Base-by-base conservation (phyloP, 2,888 invertebrate genomes). In the Protophormia terraenovae region DNA sequence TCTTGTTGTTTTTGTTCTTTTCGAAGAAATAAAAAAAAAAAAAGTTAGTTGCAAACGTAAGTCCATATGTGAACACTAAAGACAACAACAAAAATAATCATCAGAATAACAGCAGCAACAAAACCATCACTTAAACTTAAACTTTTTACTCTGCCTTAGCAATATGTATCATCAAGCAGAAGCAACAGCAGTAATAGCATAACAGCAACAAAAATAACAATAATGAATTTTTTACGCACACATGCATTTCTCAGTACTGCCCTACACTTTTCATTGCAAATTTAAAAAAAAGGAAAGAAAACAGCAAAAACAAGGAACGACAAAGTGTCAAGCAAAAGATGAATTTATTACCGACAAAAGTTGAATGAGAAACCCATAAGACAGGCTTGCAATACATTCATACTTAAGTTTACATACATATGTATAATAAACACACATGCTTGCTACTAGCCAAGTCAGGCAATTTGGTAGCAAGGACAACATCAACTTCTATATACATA, bases 301-400 rank as follows among this genome's bases (percentile, higher is more conserved):
- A 29, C 66, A 69, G 41, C 64, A 76, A 82, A 83, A 76, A 80
- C 77, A 75, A 71, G 66, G 19, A 79, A 86, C 84, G 85, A 86
- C 87, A 83, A 86, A 89, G 89, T 89, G 89, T 89, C 89, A 89
- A 88, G 87, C 87, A 87, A 88, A 88, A 89, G 89, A 89, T 89
- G 89, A 89, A 89, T 89, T 89, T 89, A 89, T 89, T 88, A 88
- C 89, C 89, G 89, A 88, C 88, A 88, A 84, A 86, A 87, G 64
- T 81, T 83, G 86, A 85, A 80, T 77, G 80, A 84, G 80, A 80
- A 80, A 71, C 66, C 64, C 76, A 84, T 66, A 84, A 76, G 76
- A 80, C 76, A 84, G 66, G 79, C 84, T 53, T 84, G 84, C 53
- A 77, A 64, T 32, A 60, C 50, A 50, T 27, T 29, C 50, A 60